Evolutionary conservation across 1,140 invertebrate species (phyloP).

Genomic region (Trigoniulus corallinus): DNA sequence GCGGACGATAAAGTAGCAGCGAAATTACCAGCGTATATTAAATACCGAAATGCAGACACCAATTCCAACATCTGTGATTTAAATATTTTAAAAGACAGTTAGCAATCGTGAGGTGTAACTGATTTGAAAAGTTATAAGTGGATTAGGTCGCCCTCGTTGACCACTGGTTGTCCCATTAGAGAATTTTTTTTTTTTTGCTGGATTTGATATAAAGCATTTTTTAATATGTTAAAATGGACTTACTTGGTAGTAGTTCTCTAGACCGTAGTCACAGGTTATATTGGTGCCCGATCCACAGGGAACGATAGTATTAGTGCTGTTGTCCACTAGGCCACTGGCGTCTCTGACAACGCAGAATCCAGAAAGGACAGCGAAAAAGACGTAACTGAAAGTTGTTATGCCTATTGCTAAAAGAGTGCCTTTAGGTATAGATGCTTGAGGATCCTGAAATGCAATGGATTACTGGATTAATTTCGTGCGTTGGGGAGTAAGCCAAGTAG

Average conservation of each 20-base stretch:
- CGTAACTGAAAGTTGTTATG: constrained; percentile 64
- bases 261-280: constrained; percentile 16
- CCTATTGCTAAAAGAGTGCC: constrained; percentile 77
- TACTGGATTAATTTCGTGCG: neutral
- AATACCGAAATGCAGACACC: constrained; percentile 30
- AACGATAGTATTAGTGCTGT: neutral
- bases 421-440: constrained; percentile 43
- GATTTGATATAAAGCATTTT: no score
- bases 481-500: no score
- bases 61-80: constrained; percentile 31
- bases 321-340: constrained; percentile 40
- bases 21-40: constrained; percentile 38
- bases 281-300: neutral
- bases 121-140: no score
- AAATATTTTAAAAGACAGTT: neutral
- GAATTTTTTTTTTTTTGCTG: no score
- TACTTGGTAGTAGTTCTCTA: constrained; percentile 18
- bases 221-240: no score
- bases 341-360: constrained; percentile 55
- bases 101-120: neutral
- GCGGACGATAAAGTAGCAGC: constrained; percentile 40
- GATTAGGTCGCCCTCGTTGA: no score
- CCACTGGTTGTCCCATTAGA: no score
- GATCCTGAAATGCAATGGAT: constrained; percentile 43
- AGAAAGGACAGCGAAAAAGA: constrained; percentile 59